A percentile compares a stretch with the other conserved stretches of the same genome.
phyloP scores from a whole-genome alignment of 53 echinoderm and acorn worm genomes.

The Holothuria leucospilota region DNA sequence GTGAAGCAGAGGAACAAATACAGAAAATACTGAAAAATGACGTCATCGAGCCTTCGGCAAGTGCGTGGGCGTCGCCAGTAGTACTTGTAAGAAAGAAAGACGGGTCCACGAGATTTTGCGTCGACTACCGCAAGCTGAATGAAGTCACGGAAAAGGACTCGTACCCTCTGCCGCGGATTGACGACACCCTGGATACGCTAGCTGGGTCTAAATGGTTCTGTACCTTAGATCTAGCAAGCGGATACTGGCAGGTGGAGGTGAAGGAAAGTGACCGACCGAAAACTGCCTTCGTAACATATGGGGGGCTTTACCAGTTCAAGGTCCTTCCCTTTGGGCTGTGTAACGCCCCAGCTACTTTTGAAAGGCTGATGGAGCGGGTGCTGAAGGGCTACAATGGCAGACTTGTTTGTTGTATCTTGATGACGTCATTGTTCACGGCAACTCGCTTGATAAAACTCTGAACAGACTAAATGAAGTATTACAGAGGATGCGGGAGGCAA shows the following conservation, averaged over 20 bases:
- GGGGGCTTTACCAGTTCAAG: too few species aligned
- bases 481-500: conserved; percentile 43
- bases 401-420: background rate
- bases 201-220: conserved; percentile 25
- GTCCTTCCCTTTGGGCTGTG: background rate
- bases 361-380: background rate
- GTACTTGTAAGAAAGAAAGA: conserved; percentile 59
- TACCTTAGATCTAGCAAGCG: background rate
- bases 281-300: conserved; percentile 2
- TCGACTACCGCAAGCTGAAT: conserved; percentile 37
- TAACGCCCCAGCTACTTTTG: background rate
- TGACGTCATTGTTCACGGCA: too few species aligned
- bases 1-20: conserved; percentile 57
- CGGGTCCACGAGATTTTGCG: conserved; percentile 48
- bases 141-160: conserved; percentile 9
- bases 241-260: too few species aligned
- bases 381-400: background rate
- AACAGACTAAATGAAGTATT: conserved; percentile 56
- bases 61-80: too few species aligned
- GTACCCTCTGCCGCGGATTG: too few species aligned
- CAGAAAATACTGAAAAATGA: conserved; percentile 32
- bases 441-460: conserved; percentile 50
- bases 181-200: conserved; percentile 22
- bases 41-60: conserved; percentile 60
- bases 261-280: background rate